Percentiles rank a stretch among this genome's conserved stretches.
Evolutionary conservation across 2,888 invertebrate species (phyloP).

Genomic region (Coecobrya sp.): DNA sequence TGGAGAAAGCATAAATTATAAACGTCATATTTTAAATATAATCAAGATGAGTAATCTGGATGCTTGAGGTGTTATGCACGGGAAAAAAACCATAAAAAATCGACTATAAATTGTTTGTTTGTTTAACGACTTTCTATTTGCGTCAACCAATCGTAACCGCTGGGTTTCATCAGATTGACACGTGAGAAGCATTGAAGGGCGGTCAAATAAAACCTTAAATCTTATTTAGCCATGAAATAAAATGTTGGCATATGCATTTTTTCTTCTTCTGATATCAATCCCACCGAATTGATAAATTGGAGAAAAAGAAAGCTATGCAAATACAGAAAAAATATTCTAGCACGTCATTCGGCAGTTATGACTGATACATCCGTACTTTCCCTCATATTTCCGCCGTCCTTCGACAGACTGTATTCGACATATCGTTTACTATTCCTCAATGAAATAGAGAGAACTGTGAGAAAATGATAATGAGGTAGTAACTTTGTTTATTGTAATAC

Average conservation of each 20-base stretch:
- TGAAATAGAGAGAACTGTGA: neutral
- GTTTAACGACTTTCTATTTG: neutral
- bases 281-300: neutral
- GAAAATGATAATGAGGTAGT: constrained; percentile 56
- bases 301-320: neutral
- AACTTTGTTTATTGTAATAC: neutral
- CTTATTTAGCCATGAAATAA: neutral
- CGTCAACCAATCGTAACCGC: neutral
- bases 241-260: constrained; percentile 16
- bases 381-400: constrained; percentile 39
- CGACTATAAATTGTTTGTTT: neutral
- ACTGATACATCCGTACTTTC: constrained; percentile 52
- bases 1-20: constrained; percentile 8
- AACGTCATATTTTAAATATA: neutral
- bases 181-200: neutral
- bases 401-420: constrained; percentile 19
- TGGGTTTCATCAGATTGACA: neutral
- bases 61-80: neutral
- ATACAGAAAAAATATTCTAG: neutral
- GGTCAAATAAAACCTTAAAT: constrained; percentile 46
- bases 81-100: neutral
- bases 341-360: constrained; percentile 50
- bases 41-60: neutral
- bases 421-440: neutral
- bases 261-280: neutral